Conservation (phyloP, 2,113 vertebrate species). For the Rana temporaria region DNA sequence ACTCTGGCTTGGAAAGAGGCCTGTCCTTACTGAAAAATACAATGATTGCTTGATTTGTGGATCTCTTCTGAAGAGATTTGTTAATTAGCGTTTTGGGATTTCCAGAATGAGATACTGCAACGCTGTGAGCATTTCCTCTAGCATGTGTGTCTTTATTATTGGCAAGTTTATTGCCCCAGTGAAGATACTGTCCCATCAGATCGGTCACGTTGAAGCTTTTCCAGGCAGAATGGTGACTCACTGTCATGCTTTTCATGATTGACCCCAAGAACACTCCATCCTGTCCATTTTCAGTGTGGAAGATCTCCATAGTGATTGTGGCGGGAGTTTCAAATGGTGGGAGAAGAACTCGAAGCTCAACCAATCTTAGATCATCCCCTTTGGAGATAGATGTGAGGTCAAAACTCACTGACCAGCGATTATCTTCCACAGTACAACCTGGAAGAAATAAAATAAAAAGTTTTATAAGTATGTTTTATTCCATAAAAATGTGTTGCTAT, state of each 20-base stretch:
- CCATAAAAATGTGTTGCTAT: neutral
- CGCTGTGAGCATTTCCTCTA: neutral
- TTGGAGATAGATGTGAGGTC: conserved; percentile 83
- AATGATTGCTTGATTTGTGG: conserved; percentile 73
- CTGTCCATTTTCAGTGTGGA: conserved; percentile 69
- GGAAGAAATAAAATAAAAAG: conserved; percentile 46
- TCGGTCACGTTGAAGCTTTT: conserved; percentile 80
- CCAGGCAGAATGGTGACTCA: conserved; percentile 70
- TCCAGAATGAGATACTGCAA: rapidly evolving
- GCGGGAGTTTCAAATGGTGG: conserved; percentile 62
- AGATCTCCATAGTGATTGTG: conserved; percentile 74
- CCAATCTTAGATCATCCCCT: conserved; percentile 75
- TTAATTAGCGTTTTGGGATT: neutral
- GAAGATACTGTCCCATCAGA: conserved; percentile 77
- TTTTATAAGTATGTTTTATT: neutral
- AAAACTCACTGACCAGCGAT: conserved; percentile 80
- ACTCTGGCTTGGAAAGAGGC: conserved; percentile 46
- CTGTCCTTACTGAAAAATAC: conserved; percentile 82
- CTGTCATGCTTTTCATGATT: conserved; percentile 58
- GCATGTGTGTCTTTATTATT: conserved; percentile 16
- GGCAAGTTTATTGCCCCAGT: conserved; percentile 55
- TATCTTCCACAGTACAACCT: conserved; percentile 76
- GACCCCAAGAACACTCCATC: conserved; percentile 76
- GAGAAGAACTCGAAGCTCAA: conserved; percentile 76
- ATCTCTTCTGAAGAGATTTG: conserved; percentile 54